These are phyloP conservation scores for Enteromius mattozi DNA, from an alignment of 2,797 vertebrate species.

Conservation along the genomic window DNA sequence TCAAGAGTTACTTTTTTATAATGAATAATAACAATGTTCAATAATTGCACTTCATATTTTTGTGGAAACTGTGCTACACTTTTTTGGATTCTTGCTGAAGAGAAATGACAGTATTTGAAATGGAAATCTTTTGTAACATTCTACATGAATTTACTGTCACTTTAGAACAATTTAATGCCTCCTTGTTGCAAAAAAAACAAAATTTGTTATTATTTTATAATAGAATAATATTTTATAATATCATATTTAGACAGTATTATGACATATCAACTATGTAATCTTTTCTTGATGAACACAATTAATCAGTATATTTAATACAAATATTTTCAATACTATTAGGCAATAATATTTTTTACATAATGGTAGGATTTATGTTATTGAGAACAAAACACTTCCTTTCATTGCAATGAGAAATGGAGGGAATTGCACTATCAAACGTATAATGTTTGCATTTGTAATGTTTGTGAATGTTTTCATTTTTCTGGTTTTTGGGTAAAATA, in stretches of 20 bases:
- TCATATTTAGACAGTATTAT: not conserved
- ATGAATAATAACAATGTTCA: not conserved
- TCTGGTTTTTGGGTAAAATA: not conserved
- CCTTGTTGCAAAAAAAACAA: not conserved
- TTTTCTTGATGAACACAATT: not conserved
- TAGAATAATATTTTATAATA: not conserved
- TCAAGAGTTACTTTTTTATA: not conserved
- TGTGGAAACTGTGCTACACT: not conserved
- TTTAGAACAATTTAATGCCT: too few relatives aligned
- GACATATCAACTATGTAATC: not conserved
- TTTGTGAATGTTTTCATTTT: not conserved
- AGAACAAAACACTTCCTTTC: not conserved
- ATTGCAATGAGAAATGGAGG: not conserved
- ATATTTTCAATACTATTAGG: not conserved
- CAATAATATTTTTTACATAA: too few relatives aligned
- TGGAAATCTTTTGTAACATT: too few relatives aligned
- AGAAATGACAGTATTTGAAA: not conserved
- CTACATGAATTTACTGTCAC: too few relatives aligned
- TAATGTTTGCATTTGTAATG: not conserved
- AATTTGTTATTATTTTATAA: not conserved
- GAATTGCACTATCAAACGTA: not conserved
- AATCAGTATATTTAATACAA: not conserved
- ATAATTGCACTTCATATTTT: not conserved
- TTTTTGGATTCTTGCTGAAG: not conserved
- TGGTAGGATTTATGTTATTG: not conserved